Base-by-base conservation (phyloP, 2,888 invertebrate species). In the Leucophora obtusa region DNA sequence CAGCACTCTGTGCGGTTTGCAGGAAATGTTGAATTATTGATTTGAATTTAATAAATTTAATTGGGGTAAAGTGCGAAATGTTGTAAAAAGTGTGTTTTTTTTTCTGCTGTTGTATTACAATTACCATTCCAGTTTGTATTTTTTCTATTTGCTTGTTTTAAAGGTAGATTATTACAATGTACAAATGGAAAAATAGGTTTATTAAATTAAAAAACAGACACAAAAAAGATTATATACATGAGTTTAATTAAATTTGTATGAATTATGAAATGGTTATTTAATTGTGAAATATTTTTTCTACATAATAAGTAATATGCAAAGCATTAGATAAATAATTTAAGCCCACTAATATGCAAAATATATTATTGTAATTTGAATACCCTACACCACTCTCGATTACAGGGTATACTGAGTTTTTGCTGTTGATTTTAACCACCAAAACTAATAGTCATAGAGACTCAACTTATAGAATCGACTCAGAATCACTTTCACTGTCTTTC, bases 31-130 rank as follows among this genome's bases (percentile, higher is more conserved):
- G 83, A 85, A 87, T 86, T 86, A 87, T 87, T 87, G 85, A 87
- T 86, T 83, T 82, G 77, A 79, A 82, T 85, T 87, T 85, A 86
- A 86, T 87, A 86, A 84, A 86, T 86, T 86, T 86, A 85, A 86
- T 85, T 86, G 85, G 77, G 63, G 65, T 66, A 77, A 63, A 82
- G 82, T 74, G 82, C 72, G 53, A 79, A 80, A 71, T 82, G 82
- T 77, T 83, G 83, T 69, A 69, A 38, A 62, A 63, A 63, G 24
- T 17, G 68, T n/a, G 7, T 24, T 73, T 14, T 69, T 15, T n/a
- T 60, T 21, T n/a, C 14, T 21, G 8, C 38, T 56, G 65, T 66
- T 56, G 17, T 28, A n/a, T 15, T 35, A 62, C 14, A n/a, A 10
- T 69, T 28, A 6, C 1, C 28, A 63, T 79, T 43, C 14, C 5